A percentile compares a stretch with the other conserved stretches of the same genome.
These are phyloP conservation scores for Scortum barcoo DNA, from an alignment of 2,113 vertebrate genomes.

Conservation along the genomic window DNA sequence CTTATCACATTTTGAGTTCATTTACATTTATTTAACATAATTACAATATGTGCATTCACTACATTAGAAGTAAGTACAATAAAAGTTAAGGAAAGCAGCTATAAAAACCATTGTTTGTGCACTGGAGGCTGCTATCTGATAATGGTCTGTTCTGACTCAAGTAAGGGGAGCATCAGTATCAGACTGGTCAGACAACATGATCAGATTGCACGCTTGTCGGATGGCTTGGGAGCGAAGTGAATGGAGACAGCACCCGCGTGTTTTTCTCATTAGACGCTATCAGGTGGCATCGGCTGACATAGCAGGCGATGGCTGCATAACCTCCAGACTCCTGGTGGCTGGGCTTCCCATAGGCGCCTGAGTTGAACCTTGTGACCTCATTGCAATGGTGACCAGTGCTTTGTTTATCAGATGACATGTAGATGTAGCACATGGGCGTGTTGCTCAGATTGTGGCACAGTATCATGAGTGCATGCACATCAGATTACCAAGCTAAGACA, in stretches of 20 bases:
- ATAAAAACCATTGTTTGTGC: slow-evolving; percentile 23
- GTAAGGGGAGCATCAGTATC: slow-evolving; percentile 53
- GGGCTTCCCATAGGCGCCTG: slow-evolving; percentile 34
- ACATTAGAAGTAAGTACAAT: background rate
- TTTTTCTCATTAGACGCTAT: slow-evolving; percentile 74
- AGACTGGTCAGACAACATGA: slow-evolving; percentile 65
- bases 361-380: slow-evolving; percentile 64
- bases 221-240: slow-evolving; percentile 50
- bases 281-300: slow-evolving; percentile 72
- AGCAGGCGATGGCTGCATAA: slow-evolving; percentile 46
- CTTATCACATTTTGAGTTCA: background rate
- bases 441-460: slow-evolving; percentile 3
- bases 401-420: slow-evolving; percentile 61
- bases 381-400: slow-evolving; percentile 42
- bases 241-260: slow-evolving; percentile 54
- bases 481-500: too few relatives aligned
- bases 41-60: background rate
- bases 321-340: slow-evolving; percentile 51
- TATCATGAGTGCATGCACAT: too few relatives aligned
- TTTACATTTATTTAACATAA: background rate
- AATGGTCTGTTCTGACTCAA: slow-evolving; percentile 27
- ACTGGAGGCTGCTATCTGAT: slow-evolving; percentile 47
- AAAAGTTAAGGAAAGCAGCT: background rate
- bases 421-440: slow-evolving; percentile 17
- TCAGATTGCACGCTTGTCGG: slow-evolving; percentile 66